These are phyloP conservation scores for Globodera ellingtonae DNA, from an alignment of 1,140 invertebrate species.

Conservation along the genomic window DNA sequence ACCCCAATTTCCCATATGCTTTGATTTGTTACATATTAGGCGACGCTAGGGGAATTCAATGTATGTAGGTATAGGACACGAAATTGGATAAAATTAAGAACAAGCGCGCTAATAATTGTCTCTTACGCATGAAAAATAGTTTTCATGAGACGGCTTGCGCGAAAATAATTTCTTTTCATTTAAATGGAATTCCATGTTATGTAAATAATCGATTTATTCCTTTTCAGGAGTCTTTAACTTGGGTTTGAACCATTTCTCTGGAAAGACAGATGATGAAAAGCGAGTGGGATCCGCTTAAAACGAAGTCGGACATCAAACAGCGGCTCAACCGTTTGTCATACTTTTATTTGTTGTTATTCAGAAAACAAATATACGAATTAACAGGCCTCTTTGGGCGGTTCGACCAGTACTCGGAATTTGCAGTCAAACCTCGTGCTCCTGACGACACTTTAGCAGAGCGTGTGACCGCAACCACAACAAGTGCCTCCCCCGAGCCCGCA, in stretches of 20 bases:
- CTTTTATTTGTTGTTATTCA: neutral
- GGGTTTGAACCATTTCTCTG: neutral
- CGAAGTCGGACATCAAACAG: slow-evolving; percentile 27
- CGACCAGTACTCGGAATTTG: slow-evolving; percentile 19
- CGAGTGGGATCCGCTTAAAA: slow-evolving; percentile 5
- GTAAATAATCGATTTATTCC: neutral
- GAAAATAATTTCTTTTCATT: neutral
- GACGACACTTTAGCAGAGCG: neutral
- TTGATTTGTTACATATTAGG: neutral
- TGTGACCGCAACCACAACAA: neutral
- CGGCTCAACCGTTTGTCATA: slow-evolving; percentile 28
- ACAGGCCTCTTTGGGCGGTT: slow-evolving; percentile 25
- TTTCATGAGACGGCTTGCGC: too few species aligned
- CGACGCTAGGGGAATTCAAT: neutral
- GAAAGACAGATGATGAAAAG: slow-evolving; percentile 24
- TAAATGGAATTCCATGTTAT: neutral
- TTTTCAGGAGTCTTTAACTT: neutral
- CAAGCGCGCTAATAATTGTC: neutral
- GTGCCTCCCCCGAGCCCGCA: neutral
- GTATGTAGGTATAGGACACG: too few species aligned
- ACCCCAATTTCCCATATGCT: slow-evolving; percentile 5
- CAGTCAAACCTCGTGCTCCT: slow-evolving; percentile 12
- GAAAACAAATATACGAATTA: neutral
- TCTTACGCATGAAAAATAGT: too few species aligned
- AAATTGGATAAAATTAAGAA: too few species aligned